Evolutionary conservation across 2,888 invertebrate genomes (phyloP), one percentile per base, ranked within the genome.

Genomic region (Spisula subtruncata): DNA sequence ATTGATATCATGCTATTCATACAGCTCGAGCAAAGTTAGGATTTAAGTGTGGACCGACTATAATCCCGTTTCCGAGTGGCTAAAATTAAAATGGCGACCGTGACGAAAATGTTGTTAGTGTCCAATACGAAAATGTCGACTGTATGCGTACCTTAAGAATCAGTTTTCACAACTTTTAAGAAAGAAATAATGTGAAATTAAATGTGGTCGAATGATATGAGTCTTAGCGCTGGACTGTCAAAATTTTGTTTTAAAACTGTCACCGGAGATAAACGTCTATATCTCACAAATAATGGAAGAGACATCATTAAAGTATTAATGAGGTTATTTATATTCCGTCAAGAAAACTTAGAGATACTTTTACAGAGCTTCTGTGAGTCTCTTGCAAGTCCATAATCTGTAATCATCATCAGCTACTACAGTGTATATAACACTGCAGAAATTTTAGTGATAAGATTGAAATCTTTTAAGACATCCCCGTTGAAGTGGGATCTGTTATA

Each of bases 311-410:
- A 56, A 35, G 35, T 82, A 82, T 82, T 82, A 56, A 82, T 82
- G 82, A 56, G 54, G 48, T 29, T 1, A 82, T 82, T 82, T 82
- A 82, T 82, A 82, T 82, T 82, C 82, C 20, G 56, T 56, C 82
- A 56, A 51, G 56, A 20, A 56, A 35, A 35, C 20, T 29, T 60
- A 56, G 56, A 0, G 35, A 32, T 35, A n/a, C 18, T 75, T 75
- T 41, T 35, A 75, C 32, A 16, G 32, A 75, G 35, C 16, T 75
- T 75, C 35, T 16, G 16, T 35, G 75, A 32, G 14, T 35, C 29
- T 75, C 75, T 16, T 10, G 60, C 60, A 66, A 66, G 60, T n/a
- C 60, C 25, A 25, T 66, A 66, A 66, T 66, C 60, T 66, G 25
- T 25, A 25, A n/a, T n/a, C 25, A 25, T 66, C 60, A 66, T 66